These are phyloP conservation scores for Myripristis jacobus DNA, from an alignment of 2,797 vertebrate genomes.

Conservation along the genomic window DNA sequence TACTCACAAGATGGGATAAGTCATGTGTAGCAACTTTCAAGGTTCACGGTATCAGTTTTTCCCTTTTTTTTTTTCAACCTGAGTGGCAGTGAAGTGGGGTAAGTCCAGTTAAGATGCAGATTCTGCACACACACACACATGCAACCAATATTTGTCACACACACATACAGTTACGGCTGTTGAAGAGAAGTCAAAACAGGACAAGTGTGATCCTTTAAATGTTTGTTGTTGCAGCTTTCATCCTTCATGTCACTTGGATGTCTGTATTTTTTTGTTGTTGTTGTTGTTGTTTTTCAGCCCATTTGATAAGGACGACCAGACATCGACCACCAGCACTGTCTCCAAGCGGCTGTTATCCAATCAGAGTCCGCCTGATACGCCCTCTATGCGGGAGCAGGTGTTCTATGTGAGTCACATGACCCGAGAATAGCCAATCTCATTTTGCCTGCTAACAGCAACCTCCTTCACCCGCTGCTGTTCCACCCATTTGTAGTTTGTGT, in stretches of 20 bases:
- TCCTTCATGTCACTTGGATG: neutral
- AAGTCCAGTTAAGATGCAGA: no score
- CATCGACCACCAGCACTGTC: constrained; percentile 90
- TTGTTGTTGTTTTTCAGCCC: constrained; percentile 82
- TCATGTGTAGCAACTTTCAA: no score
- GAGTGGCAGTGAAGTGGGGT: no score
- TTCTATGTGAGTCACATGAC: constrained; percentile 92
- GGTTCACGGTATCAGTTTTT: no score
- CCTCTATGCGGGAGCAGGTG: constrained; percentile 97
- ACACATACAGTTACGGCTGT: no score
- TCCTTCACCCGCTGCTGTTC: constrained; percentile 8
- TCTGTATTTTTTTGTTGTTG: neutral
- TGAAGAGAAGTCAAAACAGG: no score
- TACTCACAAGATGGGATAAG: no score
- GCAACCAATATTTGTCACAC: no score
- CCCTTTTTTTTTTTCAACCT: neutral
- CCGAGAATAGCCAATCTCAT: constrained; percentile 3
- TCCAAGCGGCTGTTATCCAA: constrained; percentile 97
- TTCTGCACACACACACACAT: no score
- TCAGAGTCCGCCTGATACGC: constrained; percentile 98
- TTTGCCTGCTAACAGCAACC: neutral
- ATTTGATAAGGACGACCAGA: constrained; percentile 97
- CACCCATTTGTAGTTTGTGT: neutral
- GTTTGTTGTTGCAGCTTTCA: neutral
- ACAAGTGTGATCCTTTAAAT: no score